These are phyloP conservation scores for Carassius carassius DNA, from an alignment of 2,113 vertebrate genomes.

Conservation along the genomic window DNA sequence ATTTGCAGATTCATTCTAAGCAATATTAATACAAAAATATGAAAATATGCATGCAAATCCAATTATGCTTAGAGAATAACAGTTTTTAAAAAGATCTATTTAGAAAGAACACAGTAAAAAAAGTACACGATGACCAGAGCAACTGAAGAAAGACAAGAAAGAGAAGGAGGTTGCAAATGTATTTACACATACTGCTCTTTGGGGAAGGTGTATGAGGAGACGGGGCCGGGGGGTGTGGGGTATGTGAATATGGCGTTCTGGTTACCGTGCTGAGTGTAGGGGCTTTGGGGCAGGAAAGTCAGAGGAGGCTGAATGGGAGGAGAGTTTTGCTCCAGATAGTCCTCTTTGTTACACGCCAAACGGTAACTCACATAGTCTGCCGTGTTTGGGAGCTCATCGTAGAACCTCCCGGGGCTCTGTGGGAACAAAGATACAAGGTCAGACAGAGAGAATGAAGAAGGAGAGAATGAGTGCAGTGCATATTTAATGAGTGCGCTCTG, in stretches of 20 bases:
- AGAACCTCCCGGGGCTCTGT: slow-evolving; percentile 79
- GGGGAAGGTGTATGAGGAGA: slow-evolving; percentile 83
- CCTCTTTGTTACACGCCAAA: slow-evolving; percentile 79
- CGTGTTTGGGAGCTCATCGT: slow-evolving; percentile 79
- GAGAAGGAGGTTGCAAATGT: background rate
- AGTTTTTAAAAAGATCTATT: background rate
- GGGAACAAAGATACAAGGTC: slow-evolving; percentile 59
- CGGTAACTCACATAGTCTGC: slow-evolving; percentile 83
- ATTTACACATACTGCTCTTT: slow-evolving; percentile 87
- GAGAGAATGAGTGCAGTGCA: background rate
- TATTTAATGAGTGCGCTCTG: background rate
- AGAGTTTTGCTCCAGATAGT: slow-evolving; percentile 78
- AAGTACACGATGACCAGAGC: slow-evolving; percentile 1
- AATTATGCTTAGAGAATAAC: background rate
- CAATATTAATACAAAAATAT: background rate
- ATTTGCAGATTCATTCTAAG: slow-evolving; percentile 6
- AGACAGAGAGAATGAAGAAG: slow-evolving; percentile 40
- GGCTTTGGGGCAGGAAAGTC: slow-evolving; percentile 79
- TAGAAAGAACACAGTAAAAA: background rate
- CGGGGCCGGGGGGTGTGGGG: slow-evolving; percentile 75
- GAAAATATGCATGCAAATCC: background rate
- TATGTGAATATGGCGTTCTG: slow-evolving; percentile 74
- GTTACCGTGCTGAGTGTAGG: slow-evolving; percentile 70
- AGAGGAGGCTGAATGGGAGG: slow-evolving; percentile 75
- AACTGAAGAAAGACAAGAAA: background rate